Conservation (phyloP, 2,797 vertebrate species). For the Anabas testudineus region DNA sequence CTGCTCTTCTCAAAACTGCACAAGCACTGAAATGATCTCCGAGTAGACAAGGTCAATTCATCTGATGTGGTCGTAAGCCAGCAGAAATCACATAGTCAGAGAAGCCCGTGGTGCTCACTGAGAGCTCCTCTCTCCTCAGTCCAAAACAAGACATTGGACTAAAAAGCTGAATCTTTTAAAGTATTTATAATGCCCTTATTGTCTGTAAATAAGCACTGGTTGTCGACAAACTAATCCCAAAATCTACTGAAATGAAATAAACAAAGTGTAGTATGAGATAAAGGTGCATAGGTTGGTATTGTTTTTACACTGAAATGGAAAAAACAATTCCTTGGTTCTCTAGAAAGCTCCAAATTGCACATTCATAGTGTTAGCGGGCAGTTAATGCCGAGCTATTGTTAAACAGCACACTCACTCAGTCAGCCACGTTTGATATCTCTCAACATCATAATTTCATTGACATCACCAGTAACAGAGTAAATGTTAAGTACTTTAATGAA, state of each 20-base stretch:
- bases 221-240: constrained; percentile 18
- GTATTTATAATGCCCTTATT: constrained; percentile 71
- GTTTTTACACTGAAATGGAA: constrained; percentile 66
- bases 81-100: constrained; percentile 48
- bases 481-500: constrained; percentile 52
- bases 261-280: constrained; percentile 51
- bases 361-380: constrained; percentile 74
- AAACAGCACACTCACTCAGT: constrained; percentile 31
- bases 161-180: constrained; percentile 41
- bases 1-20: constrained; percentile 73
- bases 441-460: constrained; percentile 48
- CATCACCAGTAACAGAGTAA: constrained; percentile 69
- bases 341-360: constrained; percentile 77
- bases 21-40: constrained; percentile 56
- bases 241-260: constrained; percentile 18
- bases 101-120: constrained; percentile 18
- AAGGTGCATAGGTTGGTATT: constrained; percentile 79
- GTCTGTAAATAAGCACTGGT: constrained; percentile 46
- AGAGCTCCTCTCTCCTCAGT: constrained; percentile 6
- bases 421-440: constrained; percentile 18
- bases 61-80: constrained; percentile 47
- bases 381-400: constrained; percentile 15
- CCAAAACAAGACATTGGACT: constrained; percentile 60
- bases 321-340: constrained; percentile 67
- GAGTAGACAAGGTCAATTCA: constrained; percentile 51